Evolutionary conservation across 2,888 invertebrate species (phyloP).

Genomic region (Nomada ferruginata): DNA sequence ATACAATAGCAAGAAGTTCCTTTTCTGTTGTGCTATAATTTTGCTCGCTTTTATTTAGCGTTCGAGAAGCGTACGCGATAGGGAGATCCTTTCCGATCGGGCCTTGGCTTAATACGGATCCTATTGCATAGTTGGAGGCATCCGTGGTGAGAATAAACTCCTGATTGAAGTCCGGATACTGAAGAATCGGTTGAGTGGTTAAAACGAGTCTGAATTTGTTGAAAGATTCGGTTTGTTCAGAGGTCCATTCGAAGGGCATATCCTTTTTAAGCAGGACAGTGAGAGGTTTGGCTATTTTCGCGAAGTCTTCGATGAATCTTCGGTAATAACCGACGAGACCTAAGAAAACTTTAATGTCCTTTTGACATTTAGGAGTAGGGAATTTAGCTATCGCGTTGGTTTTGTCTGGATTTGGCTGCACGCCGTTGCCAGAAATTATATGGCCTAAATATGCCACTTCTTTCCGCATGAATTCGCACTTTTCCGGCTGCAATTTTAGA

Average conservation of each 20-base stretch:
- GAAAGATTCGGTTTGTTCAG: conserved; percentile 11
- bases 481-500: conserved; percentile 6
- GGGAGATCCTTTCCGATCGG: conserved; percentile 20
- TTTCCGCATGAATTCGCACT: conserved; percentile 21
- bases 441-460: conserved; percentile 27
- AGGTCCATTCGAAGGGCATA: conserved; percentile 16
- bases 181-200: not conserved
- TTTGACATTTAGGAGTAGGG: not conserved
- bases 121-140: conserved; percentile 32
- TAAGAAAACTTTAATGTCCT: conserved; percentile 24
- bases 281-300: conserved; percentile 19
- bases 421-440: conserved; percentile 11
- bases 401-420: conserved; percentile 31
- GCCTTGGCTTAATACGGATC: not conserved
- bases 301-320: conserved; percentile 26
- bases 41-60: conserved; percentile 19
- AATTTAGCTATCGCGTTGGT: not conserved
- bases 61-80: conserved; percentile 24
- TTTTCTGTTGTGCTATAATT: conserved; percentile 38
- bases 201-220: conserved; percentile 12
- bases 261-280: conserved; percentile 11
- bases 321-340: conserved; percentile 29
- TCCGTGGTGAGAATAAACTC: conserved; percentile 1
- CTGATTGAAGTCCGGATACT: too few relatives aligned
- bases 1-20: conserved; percentile 30